Evolutionary conservation across 2,888 invertebrate species (phyloP).

Genomic region (Strigamia maritima): DNA sequence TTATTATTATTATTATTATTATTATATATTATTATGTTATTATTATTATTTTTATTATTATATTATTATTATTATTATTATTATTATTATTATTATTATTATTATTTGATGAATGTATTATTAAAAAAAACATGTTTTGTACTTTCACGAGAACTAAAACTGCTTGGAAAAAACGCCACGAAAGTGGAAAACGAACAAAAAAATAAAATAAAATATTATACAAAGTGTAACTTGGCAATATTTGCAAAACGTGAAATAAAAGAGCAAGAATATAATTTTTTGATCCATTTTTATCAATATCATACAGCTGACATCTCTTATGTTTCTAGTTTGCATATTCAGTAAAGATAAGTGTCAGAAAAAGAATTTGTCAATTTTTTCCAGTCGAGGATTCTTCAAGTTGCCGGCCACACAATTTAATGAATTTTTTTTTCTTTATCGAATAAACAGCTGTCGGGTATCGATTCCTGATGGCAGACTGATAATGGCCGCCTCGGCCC

Average conservation of each 20-base stretch:
- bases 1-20: not conserved
- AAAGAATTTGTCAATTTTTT: conserved; percentile 29
- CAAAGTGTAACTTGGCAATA: conserved; percentile 31
- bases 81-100: not conserved
- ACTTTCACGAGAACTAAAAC: conserved; percentile 33
- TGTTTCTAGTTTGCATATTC: not conserved
- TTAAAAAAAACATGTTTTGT: conserved; percentile 29
- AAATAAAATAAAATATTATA: not conserved
- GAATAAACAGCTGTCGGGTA: conserved; percentile 26
- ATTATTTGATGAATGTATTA: conserved; percentile 30
- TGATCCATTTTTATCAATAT: conserved; percentile 18
- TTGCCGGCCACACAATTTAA: conserved; percentile 25
- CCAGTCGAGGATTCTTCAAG: conserved; percentile 26
- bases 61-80: conserved; percentile 9
- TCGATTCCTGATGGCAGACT: conserved; percentile 32
- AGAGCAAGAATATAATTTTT: conserved; percentile 27
- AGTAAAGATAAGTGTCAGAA: not conserved
- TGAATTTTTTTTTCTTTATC: conserved; percentile 16
- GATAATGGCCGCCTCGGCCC: conserved; percentile 19
- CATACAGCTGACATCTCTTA: conserved; percentile 10
- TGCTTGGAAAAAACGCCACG: conserved; percentile 28
- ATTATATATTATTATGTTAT: conserved; percentile 1
- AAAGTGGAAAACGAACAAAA: conserved; percentile 12
- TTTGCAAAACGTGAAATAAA: conserved; percentile 31
- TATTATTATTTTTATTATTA: not conserved